Conservation (phyloP, 2,113 vertebrate genomes). For the Podarcis cretensis region DNA sequence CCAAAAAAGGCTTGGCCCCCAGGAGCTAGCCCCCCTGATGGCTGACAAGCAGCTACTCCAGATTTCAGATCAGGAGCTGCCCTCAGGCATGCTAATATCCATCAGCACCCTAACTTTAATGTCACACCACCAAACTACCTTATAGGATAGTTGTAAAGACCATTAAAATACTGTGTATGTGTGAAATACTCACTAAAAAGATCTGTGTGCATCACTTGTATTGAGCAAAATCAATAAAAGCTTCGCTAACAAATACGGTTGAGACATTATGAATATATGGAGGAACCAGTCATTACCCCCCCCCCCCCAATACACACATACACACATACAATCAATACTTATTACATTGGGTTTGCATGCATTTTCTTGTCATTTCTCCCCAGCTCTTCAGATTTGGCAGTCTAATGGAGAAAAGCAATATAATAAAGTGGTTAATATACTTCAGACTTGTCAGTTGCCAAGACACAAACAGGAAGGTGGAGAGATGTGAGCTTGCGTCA, state of each 20-base stretch:
- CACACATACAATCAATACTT: background rate
- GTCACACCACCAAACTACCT: background rate
- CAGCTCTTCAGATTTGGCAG: background rate
- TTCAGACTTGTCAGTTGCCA: background rate
- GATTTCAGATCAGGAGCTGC: background rate
- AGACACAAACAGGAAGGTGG: background rate
- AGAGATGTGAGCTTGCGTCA: background rate
- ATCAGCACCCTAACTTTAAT: too few species aligned
- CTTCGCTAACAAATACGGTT: background rate
- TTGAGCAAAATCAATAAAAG: background rate
- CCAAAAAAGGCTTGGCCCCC: too few species aligned
- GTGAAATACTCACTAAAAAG: too few species aligned
- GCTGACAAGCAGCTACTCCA: background rate
- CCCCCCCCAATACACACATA: background rate
- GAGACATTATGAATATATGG: background rate
- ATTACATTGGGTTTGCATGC: background rate
- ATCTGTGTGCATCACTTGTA: background rate
- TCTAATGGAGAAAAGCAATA: background rate
- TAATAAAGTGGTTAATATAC: background rate
- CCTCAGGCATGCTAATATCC: background rate
- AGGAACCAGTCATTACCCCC: too few species aligned
- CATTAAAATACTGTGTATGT: background rate
- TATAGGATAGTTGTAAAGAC: background rate
- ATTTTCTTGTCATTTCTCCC: background rate
- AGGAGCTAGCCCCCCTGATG: too few species aligned